Conservation (phyloP, 2,113 vertebrate genomes). For the Grallaria varia region DNA sequence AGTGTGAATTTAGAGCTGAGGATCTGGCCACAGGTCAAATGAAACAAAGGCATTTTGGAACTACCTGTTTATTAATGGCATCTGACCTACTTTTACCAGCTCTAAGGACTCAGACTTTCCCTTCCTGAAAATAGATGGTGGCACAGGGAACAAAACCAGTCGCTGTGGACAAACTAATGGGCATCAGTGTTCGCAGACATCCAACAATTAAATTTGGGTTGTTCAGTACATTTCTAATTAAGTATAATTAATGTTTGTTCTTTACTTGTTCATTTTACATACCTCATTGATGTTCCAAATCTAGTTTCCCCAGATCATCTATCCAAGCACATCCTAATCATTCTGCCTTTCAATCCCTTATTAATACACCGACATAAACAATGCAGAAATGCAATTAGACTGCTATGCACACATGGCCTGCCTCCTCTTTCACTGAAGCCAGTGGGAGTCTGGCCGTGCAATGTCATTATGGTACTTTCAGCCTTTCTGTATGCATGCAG, state of each 20-base stretch:
- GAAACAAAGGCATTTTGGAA: slow-evolving; percentile 40
- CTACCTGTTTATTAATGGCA: slow-evolving; percentile 38
- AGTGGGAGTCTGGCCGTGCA: not conserved
- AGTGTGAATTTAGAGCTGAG: not conserved
- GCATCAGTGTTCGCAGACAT: slow-evolving; percentile 1
- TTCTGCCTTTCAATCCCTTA: slow-evolving; percentile 31
- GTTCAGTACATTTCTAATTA: slow-evolving; percentile 70
- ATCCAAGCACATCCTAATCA: slow-evolving; percentile 60
- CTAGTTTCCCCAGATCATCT: slow-evolving; percentile 11
- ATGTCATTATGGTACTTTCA: not conserved
- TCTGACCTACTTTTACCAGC: slow-evolving; percentile 33
- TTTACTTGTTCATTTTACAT: slow-evolving; percentile 54
- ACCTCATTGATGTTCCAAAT: slow-evolving; percentile 46
- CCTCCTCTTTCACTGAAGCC: not conserved
- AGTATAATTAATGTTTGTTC: slow-evolving; percentile 62
- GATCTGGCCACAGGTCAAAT: not conserved
- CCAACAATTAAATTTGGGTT: slow-evolving; percentile 64
- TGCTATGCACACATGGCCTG: not conserved
- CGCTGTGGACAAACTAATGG: slow-evolving; percentile 24
- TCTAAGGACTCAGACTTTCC: slow-evolving; percentile 3
- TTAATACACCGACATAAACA: slow-evolving; percentile 59
- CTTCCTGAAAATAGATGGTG: slow-evolving; percentile 29
- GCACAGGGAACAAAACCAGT: slow-evolving; percentile 36
- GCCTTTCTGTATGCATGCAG: not conserved
- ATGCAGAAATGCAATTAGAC: slow-evolving; percentile 68